Evolutionary conservation across 2,888 invertebrate species (phyloP).

Genomic region (Lysandra bellargus): DNA sequence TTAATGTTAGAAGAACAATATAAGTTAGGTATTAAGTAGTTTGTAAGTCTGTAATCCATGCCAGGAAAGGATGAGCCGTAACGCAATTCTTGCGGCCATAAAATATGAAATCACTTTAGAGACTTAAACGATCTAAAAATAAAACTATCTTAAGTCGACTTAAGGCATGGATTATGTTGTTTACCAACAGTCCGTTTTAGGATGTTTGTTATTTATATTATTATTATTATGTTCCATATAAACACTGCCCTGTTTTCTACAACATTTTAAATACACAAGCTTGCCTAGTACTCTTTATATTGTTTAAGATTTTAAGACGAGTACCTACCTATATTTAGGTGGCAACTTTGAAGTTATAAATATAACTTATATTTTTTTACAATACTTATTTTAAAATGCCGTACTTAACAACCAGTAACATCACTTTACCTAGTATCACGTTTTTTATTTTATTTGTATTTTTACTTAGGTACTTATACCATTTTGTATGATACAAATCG

Average conservation of each 20-base stretch:
- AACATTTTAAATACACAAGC: neutral
- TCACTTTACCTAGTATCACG: constrained; percentile 12
- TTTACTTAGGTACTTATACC: neutral
- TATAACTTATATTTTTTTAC: neutral
- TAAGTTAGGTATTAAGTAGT: constrained; percentile 8
- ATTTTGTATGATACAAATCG: neutral
- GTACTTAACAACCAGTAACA: constrained; percentile 16
- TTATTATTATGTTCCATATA: constrained; percentile 31
- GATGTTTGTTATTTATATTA: constrained; percentile 36
- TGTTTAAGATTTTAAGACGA: neutral
- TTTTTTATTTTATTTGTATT: neutral
- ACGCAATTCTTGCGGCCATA: neutral
- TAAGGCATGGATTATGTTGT: constrained; percentile 31
- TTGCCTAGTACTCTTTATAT: constrained; percentile 15
- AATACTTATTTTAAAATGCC: neutral
- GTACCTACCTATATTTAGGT: neutral
- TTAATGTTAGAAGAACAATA: neutral
- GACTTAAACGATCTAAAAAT: neutral
- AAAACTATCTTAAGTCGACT: constrained; percentile 4
- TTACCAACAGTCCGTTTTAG: constrained; percentile 43
- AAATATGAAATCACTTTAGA: neutral
- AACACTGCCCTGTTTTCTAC: constrained; percentile 39
- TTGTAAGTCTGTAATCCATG: constrained; percentile 18
- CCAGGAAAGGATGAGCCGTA: neutral
- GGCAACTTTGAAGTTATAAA: neutral